Evolutionary conservation across 2,797 vertebrate genomes (phyloP).

Genomic region (Poecilia wingei): DNA sequence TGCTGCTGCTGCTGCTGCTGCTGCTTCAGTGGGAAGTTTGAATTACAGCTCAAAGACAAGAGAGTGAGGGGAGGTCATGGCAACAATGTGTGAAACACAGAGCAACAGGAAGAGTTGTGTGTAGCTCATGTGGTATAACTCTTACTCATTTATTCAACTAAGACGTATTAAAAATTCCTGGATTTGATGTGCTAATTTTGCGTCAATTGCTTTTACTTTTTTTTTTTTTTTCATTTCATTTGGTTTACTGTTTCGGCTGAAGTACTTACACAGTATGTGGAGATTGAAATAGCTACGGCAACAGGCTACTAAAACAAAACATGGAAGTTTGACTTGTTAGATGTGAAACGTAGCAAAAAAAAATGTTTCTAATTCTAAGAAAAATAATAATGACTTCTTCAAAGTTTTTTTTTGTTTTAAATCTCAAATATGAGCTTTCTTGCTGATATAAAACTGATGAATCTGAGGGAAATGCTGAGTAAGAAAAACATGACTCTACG

Average conservation of each 20-base stretch:
- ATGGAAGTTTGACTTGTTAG: neutral
- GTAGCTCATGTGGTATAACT: neutral
- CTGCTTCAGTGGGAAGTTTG: conserved; percentile 47
- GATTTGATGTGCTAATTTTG: conserved; percentile 74
- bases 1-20: conserved; percentile 13
- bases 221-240: conserved; percentile 8
- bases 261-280: conserved; percentile 58
- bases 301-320: neutral
- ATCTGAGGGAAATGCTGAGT: neutral
- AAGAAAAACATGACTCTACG: neutral
- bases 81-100: conserved; percentile 19
- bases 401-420: neutral
- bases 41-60: conserved; percentile 65
- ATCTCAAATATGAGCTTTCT: neutral
- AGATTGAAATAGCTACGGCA: conserved; percentile 53
- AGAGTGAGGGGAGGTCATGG: conserved; percentile 65
- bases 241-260: conserved; percentile 73
- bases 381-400: neutral
- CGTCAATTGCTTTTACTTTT: conserved; percentile 81
- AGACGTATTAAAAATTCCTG: too few species aligned
- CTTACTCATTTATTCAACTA: neutral
- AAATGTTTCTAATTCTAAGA: neutral
- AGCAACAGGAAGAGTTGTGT: neutral
- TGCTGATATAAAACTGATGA: neutral
- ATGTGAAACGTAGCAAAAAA: too few species aligned